Conservation (phyloP, 2,797 vertebrate species). For the Aeoliscus strigatus region DNA sequence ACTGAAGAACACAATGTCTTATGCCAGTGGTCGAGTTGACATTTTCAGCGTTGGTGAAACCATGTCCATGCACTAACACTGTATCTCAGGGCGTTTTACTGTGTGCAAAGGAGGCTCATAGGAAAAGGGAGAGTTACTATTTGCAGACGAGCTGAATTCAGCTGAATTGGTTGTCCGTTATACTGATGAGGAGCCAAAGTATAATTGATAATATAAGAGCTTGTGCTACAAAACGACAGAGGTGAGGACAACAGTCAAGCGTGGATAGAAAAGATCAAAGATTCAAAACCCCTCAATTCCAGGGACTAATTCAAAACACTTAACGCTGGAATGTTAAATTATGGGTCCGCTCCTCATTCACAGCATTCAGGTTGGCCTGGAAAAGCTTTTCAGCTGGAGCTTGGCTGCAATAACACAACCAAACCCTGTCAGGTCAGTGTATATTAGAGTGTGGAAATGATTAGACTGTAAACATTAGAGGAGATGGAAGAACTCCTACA, state of each 20-base stretch:
- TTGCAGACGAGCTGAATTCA: too few species aligned
- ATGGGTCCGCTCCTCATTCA: slow-evolving; percentile 57
- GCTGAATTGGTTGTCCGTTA: too few species aligned
- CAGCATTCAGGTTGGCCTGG: slow-evolving; percentile 46
- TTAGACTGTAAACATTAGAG: slow-evolving; percentile 44
- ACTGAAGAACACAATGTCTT: too few species aligned
- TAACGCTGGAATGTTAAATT: slow-evolving; percentile 61
- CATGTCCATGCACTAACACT: too few species aligned
- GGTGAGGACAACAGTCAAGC: slow-evolving; percentile 6
- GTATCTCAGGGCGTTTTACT: too few species aligned
- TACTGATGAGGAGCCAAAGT: slow-evolving; percentile 1
- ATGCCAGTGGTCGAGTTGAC: too few species aligned
- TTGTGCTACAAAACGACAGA: neutral
- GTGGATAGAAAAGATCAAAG: slow-evolving; percentile 39
- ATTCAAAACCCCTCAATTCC: slow-evolving; percentile 40
- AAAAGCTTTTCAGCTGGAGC: slow-evolving; percentile 66
- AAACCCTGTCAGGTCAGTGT: slow-evolving; percentile 46
- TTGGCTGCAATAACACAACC: slow-evolving; percentile 47
- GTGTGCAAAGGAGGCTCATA: too few species aligned
- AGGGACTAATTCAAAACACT: slow-evolving; percentile 55
- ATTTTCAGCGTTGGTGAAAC: too few species aligned
- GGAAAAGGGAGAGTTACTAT: too few species aligned
- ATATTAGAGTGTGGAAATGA: slow-evolving; percentile 56
- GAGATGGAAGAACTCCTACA: slow-evolving; percentile 36
- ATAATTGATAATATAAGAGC: neutral